Percentiles rank a stretch among this genome's conserved stretches.
Evolutionary conservation across 1,140 invertebrate species (phyloP).

Genomic region (Hormaphis cornu): DNA sequence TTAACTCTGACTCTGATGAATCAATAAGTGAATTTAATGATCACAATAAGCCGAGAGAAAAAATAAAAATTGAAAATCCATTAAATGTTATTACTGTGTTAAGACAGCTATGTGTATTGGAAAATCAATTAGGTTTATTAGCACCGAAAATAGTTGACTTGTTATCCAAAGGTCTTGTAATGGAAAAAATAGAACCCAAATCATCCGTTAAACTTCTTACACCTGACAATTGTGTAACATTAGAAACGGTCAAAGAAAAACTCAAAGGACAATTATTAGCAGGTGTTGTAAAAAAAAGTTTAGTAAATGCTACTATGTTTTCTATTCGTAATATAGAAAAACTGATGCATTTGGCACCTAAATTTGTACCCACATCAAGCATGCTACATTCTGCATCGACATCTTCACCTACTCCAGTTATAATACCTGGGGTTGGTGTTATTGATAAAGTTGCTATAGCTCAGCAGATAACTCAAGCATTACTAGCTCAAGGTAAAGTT

Average conservation of each 20-base stretch:
- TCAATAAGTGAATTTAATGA: conserved; percentile 38
- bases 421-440: conserved; percentile 56
- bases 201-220: conserved; percentile 61
- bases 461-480: conserved; percentile 62
- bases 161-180: conserved; percentile 59
- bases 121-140: conserved; percentile 67
- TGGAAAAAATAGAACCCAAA: conserved; percentile 62
- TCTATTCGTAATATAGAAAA: conserved; percentile 43
- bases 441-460: conserved; percentile 64
- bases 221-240: conserved; percentile 59
- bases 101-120: conserved; percentile 63
- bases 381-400: conserved; percentile 6
- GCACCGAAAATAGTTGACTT: conserved; percentile 66
- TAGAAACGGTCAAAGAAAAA: conserved; percentile 76
- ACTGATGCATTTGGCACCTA: conserved; percentile 36
- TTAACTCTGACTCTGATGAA: conserved; percentile 33
- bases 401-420: conserved; percentile 41
- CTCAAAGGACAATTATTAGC: conserved; percentile 69
- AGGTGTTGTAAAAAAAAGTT: conserved; percentile 56
- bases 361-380: conserved; percentile 9
- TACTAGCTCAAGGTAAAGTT: conserved; percentile 64
- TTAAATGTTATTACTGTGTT: conserved; percentile 55
- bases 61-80: conserved; percentile 33
- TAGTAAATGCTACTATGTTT: conserved; percentile 51
- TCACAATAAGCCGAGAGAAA: conserved; percentile 22